A percentile compares a stretch with the other conserved stretches of the same genome.
These are phyloP conservation scores for Ophion obscuratus DNA, from an alignment of 2,888 invertebrate genomes.

Conservation along the genomic window DNA sequence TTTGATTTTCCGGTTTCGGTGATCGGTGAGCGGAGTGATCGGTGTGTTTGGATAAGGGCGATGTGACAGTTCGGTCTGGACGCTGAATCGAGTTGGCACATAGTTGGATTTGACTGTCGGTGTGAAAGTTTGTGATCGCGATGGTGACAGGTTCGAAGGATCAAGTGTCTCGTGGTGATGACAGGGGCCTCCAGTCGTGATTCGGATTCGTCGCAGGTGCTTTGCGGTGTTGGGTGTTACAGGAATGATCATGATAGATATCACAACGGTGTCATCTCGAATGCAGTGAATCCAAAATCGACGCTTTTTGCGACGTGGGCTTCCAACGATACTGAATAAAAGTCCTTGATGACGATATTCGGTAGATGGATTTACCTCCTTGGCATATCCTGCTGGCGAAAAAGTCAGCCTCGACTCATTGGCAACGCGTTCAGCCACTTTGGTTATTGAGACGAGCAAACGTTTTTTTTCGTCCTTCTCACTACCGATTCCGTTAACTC, in stretches of 20 bases:
- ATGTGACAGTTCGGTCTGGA: not conserved
- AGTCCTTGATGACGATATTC: not conserved
- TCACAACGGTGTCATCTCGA: not conserved
- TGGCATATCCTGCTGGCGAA: not conserved
- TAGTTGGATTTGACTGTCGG: not conserved
- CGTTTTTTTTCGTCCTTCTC: not conserved
- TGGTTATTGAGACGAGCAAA: not conserved
- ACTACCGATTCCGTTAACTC: not conserved
- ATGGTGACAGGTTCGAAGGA: conserved; percentile 9
- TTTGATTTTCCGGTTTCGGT: not conserved
- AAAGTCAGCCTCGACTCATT: not conserved
- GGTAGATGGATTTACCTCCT: not conserved
- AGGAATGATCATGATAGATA: not conserved
- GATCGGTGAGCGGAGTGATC: too few species aligned
- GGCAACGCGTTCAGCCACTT: not conserved
- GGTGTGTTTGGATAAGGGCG: conserved; percentile 26
- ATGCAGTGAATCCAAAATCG: not conserved
- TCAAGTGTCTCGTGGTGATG: conserved; percentile 18
- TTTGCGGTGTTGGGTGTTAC: not conserved
- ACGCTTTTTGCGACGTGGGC: not conserved
- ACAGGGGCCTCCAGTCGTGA: not conserved
- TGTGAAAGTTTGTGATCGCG: not conserved
- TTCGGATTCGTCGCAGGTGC: not conserved
- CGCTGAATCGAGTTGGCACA: not conserved
- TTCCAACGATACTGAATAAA: not conserved